A percentile compares a stretch with the other conserved stretches of the same genome.
Evolutionary conservation across 2,888 invertebrate species (phyloP).

Genomic region (Synergus japonicus): DNA sequence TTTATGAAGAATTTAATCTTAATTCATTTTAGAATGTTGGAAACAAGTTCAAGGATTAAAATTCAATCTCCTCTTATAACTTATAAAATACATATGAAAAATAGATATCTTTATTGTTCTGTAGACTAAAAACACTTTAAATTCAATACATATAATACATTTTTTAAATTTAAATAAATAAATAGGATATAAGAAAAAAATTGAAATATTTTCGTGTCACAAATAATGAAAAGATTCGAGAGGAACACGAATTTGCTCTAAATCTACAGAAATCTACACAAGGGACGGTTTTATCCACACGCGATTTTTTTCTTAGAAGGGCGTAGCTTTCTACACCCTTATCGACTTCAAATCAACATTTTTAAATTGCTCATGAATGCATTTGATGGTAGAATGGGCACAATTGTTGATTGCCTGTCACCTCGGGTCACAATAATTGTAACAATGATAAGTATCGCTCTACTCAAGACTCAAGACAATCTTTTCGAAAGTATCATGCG

Average conservation of each 20-base stretch:
- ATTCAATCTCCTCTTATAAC: background rate
- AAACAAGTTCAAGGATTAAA: background rate
- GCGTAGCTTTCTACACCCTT: background rate
- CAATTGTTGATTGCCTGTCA: slow-evolving; percentile 20
- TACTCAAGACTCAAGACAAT: background rate
- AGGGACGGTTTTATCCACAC: slow-evolving; percentile 16
- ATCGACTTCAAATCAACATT: slow-evolving; percentile 13
- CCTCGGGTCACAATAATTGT: background rate
- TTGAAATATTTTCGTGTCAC: background rate
- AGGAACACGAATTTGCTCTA: background rate
- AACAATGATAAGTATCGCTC: slow-evolving; percentile 2
- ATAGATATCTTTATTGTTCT: too few species aligned
- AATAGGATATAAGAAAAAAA: too few species aligned
- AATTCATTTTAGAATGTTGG: too few species aligned
- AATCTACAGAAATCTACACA: background rate
- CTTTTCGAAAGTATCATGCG: background rate
- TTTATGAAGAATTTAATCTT: background rate
- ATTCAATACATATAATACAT: too few species aligned
- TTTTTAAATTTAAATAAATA: too few species aligned
- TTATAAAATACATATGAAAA: too few species aligned
- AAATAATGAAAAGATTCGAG: background rate
- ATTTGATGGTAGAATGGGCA: background rate
- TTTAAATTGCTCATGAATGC: background rate
- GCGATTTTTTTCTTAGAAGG: slow-evolving; percentile 25
- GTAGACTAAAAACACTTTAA: too few species aligned